Percentiles rank a stretch among this genome's conserved stretches.
phyloP scores from a whole-genome alignment of 2,113 vertebrate species.

The Melanostigma gelatinosum region DNA sequence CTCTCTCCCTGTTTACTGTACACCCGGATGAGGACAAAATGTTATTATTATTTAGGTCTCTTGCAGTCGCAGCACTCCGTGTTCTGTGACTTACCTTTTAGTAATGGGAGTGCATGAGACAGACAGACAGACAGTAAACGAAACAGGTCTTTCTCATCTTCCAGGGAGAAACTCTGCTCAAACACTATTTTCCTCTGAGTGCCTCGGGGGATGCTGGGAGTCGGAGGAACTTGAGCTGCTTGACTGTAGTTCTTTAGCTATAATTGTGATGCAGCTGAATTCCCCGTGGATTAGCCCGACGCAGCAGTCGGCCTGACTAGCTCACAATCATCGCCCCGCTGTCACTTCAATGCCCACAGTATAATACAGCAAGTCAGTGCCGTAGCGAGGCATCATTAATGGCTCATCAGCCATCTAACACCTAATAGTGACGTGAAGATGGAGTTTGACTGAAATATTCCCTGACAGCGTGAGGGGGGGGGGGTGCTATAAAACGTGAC shows the following conservation, averaged over 20 bases:
- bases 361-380: slow-evolving; percentile 33
- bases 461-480: slow-evolving; percentile 46
- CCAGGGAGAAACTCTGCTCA: slow-evolving; percentile 18
- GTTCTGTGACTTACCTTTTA: slow-evolving; percentile 4
- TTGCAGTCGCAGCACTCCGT: neutral
- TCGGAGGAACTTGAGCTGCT: slow-evolving; percentile 56
- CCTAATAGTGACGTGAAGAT: slow-evolving; percentile 61
- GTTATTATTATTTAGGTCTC: neutral
- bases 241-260: slow-evolving; percentile 46
- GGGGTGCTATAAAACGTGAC: slow-evolving; percentile 20
- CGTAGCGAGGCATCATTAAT: slow-evolving; percentile 53
- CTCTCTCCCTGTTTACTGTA: neutral
- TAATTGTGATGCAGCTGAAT: slow-evolving; percentile 50
- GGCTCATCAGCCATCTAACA: slow-evolving; percentile 57
- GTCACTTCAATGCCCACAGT: slow-evolving; percentile 47
- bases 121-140: slow-evolving; percentile 11
- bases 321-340: slow-evolving; percentile 36
- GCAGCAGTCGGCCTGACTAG: slow-evolving; percentile 42
- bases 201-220: slow-evolving; percentile 52
- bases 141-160: slow-evolving; percentile 22
- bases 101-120: slow-evolving; percentile 32
- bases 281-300: slow-evolving; percentile 42
- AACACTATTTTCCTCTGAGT: slow-evolving; percentile 17
- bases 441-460: slow-evolving; percentile 57
- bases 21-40: neutral